These are phyloP conservation scores for Rhagium mordax DNA, from an alignment of 2,888 invertebrate species.

Conservation along the genomic window DNA sequence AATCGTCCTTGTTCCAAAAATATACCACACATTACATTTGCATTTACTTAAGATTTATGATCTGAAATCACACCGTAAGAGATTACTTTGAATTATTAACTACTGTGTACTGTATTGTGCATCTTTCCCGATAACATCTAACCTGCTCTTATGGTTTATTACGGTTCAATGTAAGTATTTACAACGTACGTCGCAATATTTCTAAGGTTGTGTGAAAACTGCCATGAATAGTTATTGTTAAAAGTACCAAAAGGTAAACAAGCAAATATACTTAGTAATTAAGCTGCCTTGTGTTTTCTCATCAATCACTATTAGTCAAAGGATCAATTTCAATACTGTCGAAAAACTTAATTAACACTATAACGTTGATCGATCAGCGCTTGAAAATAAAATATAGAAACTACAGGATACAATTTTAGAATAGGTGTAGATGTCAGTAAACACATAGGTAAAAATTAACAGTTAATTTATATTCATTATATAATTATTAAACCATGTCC, in stretches of 20 bases:
- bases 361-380: no score
- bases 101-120: background rate
- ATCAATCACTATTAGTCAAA: no score
- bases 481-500: no score
- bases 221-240: background rate
- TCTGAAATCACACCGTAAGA: background rate
- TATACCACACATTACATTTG: background rate
- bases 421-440: no score
- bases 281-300: no score
- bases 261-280: no score
- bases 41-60: background rate
- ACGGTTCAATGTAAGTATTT: background rate
- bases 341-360: no score
- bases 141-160: background rate
- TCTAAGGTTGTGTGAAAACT: background rate
- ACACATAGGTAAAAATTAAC: no score
- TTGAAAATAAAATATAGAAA: background rate
- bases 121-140: slow-evolving; percentile 7
- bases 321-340: no score
- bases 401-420: background rate
- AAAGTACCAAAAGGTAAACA: background rate
- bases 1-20: background rate
- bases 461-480: no score
- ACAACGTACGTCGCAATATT: background rate
- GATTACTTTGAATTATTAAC: background rate